These are phyloP conservation scores for Dicerorhinus sumatrensis DNA, from an alignment of 2,113 vertebrate genomes.

Conservation along the genomic window DNA sequence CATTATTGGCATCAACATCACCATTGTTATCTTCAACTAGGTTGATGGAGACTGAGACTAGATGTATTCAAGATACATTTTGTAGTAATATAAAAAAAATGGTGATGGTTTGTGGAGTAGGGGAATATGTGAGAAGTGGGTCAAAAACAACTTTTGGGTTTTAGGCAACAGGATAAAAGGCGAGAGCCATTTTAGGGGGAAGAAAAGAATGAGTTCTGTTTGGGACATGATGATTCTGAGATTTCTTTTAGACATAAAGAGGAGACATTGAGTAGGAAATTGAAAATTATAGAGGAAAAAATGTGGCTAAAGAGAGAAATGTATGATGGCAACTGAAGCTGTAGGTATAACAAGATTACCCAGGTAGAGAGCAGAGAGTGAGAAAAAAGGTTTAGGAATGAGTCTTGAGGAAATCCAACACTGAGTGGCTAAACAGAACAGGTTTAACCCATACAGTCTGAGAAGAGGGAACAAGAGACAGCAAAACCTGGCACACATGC, in stretches of 20 bases:
- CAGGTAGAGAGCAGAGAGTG: background rate
- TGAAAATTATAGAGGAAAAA: background rate
- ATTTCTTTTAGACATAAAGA: background rate
- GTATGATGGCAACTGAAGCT: background rate
- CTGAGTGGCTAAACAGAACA: background rate
- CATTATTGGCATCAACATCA: background rate
- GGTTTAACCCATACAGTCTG: background rate
- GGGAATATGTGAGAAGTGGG: background rate
- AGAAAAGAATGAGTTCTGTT: background rate
- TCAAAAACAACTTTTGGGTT: background rate
- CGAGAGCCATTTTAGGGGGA: background rate
- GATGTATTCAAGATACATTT: background rate
- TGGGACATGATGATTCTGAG: background rate
- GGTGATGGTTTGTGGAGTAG: background rate
- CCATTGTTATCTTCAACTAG: background rate
- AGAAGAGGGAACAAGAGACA: background rate
- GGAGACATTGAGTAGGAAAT: background rate
- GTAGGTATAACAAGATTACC: background rate
- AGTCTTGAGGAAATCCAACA: background rate
- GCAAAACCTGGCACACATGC: background rate
- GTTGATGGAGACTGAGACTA: background rate
- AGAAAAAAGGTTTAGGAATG: background rate
- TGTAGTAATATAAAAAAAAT: background rate
- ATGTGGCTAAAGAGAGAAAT: background rate
- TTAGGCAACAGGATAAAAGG: background rate